These are phyloP conservation scores for Caenorhabditis briggsae DNA, from an alignment of 1,140 invertebrate genomes.

Conservation along the genomic window DNA sequence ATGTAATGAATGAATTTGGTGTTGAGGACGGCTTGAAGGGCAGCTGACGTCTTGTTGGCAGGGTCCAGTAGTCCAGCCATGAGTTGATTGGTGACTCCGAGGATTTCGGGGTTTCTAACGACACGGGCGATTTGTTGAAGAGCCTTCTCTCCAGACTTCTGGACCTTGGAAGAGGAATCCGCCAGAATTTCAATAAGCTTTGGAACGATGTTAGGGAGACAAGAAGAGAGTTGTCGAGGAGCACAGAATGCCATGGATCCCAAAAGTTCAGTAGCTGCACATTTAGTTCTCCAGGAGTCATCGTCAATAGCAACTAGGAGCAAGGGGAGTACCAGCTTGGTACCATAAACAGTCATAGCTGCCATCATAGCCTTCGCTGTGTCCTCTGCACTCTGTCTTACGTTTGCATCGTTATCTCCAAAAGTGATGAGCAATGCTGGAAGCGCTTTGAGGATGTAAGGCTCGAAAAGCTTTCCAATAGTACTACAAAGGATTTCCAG, in stretches of 20 bases:
- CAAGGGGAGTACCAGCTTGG: constrained; percentile 87
- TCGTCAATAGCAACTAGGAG: constrained; percentile 86
- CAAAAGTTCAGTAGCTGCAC: constrained; percentile 86
- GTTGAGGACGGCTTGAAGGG: constrained; percentile 90
- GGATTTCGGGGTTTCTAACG: constrained; percentile 95
- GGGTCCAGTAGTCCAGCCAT: constrained; percentile 95
- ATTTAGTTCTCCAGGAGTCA: constrained; percentile 98
- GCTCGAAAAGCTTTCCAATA: constrained; percentile 87
- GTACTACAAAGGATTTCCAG: constrained; percentile 91
- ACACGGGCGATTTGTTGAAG: constrained; percentile 96
- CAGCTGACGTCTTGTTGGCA: constrained; percentile 89
- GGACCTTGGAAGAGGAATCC: constrained; percentile 83
- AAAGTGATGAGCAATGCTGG: constrained; percentile 94
- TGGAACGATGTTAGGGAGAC: constrained; percentile 97
- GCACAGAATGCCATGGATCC: constrained; percentile 92
- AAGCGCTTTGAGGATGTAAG: constrained; percentile 96
- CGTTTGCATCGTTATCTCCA: constrained; percentile 89
- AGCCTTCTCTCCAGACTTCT: constrained; percentile 91
- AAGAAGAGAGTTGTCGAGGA: constrained; percentile 96
- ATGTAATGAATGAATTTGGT: constrained; percentile 99
- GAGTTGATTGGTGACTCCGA: constrained; percentile 87
- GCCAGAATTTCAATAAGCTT: constrained; percentile 95
- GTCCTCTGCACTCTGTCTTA: constrained; percentile 85
- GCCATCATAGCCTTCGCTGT: constrained; percentile 93
- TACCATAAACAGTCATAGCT: constrained; percentile 93